Evolutionary conservation across 37 sponge, comb jelly and placozoan genomes (phyloP), one percentile per base, ranked within the genome.

Genomic region (Geodia barretti): DNA sequence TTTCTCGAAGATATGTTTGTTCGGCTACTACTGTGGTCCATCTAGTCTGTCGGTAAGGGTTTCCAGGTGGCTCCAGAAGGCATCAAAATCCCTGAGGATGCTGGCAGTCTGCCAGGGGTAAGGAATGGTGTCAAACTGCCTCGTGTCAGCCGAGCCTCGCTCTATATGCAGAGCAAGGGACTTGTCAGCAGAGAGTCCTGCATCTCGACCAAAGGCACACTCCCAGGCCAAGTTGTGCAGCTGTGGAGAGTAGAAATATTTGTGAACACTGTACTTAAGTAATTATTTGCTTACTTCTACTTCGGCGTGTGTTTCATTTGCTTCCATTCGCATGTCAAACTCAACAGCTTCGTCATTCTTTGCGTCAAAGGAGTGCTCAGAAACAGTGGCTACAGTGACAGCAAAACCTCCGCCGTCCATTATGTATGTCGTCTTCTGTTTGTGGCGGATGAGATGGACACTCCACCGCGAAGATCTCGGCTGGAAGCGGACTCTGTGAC

Each of bases 151-250:
- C 21, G 59, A 40, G 0, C 41, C 24, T 7, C 23, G 8, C 75
- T 47, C 59, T 30, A 43, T 74, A 42, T 43, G 30, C 30, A 74
- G 75, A 17, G 75, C 5, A n/a, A 74, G 75, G 47, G 75, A 47
- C 60, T 47, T 26, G n/a, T 74, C 75, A 9, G 75, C 26, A 47
- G 75, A 47, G 54, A 74, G 59, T 9, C 75, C 75, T 28, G 47
- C 32, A 32, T 37, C 75, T 47, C 47, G 23, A 26, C 75, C 75
- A 74, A 74, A 74, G n/a, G 59, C 54, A 47, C 75, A 74, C 59
- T 47, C 75, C 75, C 75, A 74, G 58, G 39, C 0, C 11, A 43
- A 5, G 32, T 47, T 74, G 60, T 43, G 47, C 19, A 74, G 54
- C 75, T 74, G 75, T 42, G 39, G 11, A 38, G 24, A 1, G 4